Conservation (phyloP, 2,113 vertebrate species). For the Labeo rohita region DNA sequence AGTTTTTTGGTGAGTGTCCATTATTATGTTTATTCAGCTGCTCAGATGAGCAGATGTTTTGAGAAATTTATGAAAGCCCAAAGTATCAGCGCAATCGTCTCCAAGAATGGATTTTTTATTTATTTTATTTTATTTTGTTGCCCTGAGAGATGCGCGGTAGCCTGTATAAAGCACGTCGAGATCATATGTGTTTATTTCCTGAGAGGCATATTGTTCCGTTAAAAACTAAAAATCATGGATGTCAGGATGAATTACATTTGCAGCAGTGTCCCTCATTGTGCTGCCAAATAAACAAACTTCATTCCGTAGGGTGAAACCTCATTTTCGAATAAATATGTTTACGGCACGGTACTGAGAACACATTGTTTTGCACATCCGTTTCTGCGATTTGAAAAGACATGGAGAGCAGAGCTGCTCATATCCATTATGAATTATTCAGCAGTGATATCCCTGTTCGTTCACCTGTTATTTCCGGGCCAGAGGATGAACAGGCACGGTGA, state of each 20-base stretch:
- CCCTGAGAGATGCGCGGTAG: background rate
- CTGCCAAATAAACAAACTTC: slow-evolving; percentile 12
- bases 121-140: too few species aligned
- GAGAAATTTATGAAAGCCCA: slow-evolving; percentile 2
- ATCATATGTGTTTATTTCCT: slow-evolving; percentile 34
- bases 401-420: background rate
- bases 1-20: background rate
- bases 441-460: background rate
- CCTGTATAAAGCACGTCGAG: background rate
- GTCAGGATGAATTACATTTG: slow-evolving; percentile 12
- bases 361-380: background rate
- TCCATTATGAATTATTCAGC: slow-evolving; percentile 37
- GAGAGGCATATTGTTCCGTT: slow-evolving; percentile 15
- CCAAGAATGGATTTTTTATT: slow-evolving; percentile 8
- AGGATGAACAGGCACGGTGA: background rate
- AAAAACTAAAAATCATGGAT: background rate
- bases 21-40: background rate
- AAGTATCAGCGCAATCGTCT: background rate
- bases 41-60: background rate
- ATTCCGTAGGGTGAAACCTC: background rate
- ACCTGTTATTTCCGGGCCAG: slow-evolving; percentile 6
- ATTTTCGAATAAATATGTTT: slow-evolving; percentile 5
- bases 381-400: background rate
- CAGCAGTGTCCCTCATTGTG: background rate
- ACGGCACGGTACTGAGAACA: background rate